phyloP scores from a whole-genome alignment of 2,888 invertebrate species.

The Epistrophella euchroma region DNA sequence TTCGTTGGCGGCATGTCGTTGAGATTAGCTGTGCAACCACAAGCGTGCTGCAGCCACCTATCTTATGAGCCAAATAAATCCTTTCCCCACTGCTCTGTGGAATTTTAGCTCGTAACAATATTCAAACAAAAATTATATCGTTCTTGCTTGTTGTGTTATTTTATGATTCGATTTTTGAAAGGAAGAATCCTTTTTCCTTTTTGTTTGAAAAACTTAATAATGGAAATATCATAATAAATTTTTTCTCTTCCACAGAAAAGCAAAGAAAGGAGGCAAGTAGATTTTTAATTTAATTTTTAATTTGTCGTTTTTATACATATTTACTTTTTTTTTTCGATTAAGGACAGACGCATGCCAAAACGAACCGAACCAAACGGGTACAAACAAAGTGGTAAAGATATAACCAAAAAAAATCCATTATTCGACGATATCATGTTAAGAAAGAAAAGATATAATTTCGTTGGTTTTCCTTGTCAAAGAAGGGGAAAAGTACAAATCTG shows the following conservation, averaged over 20 bases:
- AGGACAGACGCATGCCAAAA: constrained; percentile 1
- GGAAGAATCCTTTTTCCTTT: not conserved
- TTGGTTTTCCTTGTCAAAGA: not conserved
- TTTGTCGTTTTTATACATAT: not conserved
- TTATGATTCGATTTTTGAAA: not conserved
- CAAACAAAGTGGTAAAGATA: not conserved
- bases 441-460: not conserved
- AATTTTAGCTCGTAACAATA: not conserved
- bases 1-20: too few relatives aligned
- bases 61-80: not conserved
- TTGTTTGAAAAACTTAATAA: constrained; percentile 1
- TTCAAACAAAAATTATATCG: not conserved
- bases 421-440: not conserved
- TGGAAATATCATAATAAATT: not conserved
- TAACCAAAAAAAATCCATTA: not conserved
- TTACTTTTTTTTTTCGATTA: not conserved
- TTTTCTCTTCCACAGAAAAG: not conserved
- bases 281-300: constrained; percentile 14
- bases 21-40: constrained; percentile 1
- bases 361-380: not conserved
- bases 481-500: not conserved
- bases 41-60: not conserved
- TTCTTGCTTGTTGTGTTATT: not conserved
- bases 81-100: not conserved
- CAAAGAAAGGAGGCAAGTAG: not conserved